Conservation (phyloP, 2,113 vertebrate genomes). For the Bambusicola thoracicus region DNA sequence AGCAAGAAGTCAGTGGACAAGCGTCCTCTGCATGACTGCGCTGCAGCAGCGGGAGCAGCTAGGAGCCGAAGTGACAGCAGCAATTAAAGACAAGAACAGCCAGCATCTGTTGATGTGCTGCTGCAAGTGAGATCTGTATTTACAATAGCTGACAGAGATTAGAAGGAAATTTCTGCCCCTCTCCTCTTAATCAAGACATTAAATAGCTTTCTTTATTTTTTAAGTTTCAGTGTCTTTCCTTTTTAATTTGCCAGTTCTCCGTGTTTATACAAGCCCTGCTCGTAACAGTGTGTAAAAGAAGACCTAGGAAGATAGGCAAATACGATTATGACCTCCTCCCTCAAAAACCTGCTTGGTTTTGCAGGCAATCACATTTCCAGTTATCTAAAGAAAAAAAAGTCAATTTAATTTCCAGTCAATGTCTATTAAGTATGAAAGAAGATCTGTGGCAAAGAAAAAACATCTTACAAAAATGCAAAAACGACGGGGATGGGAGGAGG, state of each 20-base stretch:
- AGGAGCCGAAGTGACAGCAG: slow-evolving; percentile 37
- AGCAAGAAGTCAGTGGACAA: neutral
- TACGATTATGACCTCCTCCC: neutral
- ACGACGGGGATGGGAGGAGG: neutral
- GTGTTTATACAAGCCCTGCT: slow-evolving; percentile 18
- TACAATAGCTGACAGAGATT: slow-evolving; percentile 57
- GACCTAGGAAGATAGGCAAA: neutral
- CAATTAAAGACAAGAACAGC: slow-evolving; percentile 38
- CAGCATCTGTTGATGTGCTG: slow-evolving; percentile 58
- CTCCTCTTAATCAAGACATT: neutral
- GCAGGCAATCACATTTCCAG: neutral
- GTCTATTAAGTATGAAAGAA: neutral
- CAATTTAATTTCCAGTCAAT: neutral
- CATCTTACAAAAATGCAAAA: neutral
- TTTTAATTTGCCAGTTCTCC: neutral
- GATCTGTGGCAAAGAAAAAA: neutral
- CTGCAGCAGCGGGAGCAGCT: neutral
- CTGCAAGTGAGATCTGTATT: slow-evolving; percentile 39
- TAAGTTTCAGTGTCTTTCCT: slow-evolving; percentile 9
- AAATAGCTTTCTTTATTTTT: slow-evolving; percentile 46
- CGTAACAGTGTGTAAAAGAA: neutral
- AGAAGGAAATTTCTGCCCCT: slow-evolving; percentile 38
- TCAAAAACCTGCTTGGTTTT: neutral
- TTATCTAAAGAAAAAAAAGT: neutral
- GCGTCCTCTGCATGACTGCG: neutral